Base-by-base conservation (phyloP, 2,888 invertebrate genomes). In the Limnephilus marmoratus region DNA sequence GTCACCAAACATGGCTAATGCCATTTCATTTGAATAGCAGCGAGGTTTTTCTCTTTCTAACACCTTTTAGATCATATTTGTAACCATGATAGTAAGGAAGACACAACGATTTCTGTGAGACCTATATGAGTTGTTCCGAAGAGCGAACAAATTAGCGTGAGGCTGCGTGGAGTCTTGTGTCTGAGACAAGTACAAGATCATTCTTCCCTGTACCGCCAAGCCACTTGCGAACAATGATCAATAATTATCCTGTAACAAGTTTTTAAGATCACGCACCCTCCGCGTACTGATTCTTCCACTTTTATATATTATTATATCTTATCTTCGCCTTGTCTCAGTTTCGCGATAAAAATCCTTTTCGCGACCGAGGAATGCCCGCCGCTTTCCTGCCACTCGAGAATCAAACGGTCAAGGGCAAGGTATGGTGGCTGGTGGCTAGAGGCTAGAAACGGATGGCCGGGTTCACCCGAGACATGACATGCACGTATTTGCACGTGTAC, bases 391-490 rank as follows among this genome's bases (percentile, higher is more conserved):
- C 86, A n/a, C 49, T 49, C 88, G 80, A 31, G 82, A 53, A 37
- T 31, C 37, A 29, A n/a, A 87, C 91, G 92, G 93, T 91, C 91
- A 92, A 92, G 92, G 93, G 91, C 93, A 93, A 88, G 89, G 92
- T 34, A 68, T 68, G 68, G n/a, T n/a, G 24, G 24, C 24, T n/a
- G 68, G n/a, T 68, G 68, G 9, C 68, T 68, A 68, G 68, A 68
- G 68, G 81, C 49, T 29, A 87, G 53, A 37, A 87, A n/a, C 41
- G 83, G 82, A 34, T 93, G 93, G 94, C 94, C 94, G 80, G 83
- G 87, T 81, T 93, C 93, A 94, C 94, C 94, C 94, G 53, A 68
- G 68, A 68, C 68, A 68, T 68, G 68, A 68, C 94, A 82, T 83
- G 53, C 80, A 49, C 15, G 49, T 49, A 49, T 49, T 45, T 49